Evolutionary conservation across 2,888 invertebrate genomes (phyloP).

Genomic region (Dichetophora obliterata): DNA sequence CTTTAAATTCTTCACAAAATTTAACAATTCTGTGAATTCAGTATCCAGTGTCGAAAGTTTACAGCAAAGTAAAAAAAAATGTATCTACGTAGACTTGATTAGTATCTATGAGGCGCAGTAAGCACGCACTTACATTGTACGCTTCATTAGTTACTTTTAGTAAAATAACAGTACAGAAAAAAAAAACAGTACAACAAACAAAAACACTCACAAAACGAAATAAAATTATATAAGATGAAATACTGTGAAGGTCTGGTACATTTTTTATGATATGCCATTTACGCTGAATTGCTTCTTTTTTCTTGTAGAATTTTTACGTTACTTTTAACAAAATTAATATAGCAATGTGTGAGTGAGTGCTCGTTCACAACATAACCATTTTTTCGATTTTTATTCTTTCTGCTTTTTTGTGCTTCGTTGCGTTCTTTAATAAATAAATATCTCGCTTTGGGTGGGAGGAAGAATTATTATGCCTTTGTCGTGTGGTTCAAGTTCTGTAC

Average conservation of each 20-base stretch:
- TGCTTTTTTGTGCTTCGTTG: background rate
- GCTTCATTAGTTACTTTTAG: constrained; percentile 35
- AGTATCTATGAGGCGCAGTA: constrained; percentile 3
- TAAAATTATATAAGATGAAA: constrained; percentile 21
- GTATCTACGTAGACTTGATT: background rate
- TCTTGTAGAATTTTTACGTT: background rate
- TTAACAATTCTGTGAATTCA: background rate
- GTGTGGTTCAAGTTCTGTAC: background rate
- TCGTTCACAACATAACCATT: no score
- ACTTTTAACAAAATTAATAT: background rate
- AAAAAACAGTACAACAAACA: background rate
- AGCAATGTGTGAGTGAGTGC: background rate
- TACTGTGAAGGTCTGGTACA: constrained; percentile 16
- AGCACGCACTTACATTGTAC: constrained; percentile 30
- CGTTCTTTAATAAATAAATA: background rate
- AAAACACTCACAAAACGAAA: background rate
- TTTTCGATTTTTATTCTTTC: no score
- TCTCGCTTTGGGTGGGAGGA: background rate
- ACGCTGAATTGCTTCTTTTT: background rate
- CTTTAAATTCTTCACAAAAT: no score
- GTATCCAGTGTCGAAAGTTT: background rate
- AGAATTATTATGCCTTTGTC: background rate
- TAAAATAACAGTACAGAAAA: constrained; percentile 5
- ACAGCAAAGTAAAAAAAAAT: background rate
- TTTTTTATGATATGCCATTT: constrained; percentile 20